Evolutionary conservation across 37 sponge, comb jelly and placozoan species (phyloP), one percentile per base, ranked within the genome.

Genomic region (Mnemiopsis leidyi): DNA sequence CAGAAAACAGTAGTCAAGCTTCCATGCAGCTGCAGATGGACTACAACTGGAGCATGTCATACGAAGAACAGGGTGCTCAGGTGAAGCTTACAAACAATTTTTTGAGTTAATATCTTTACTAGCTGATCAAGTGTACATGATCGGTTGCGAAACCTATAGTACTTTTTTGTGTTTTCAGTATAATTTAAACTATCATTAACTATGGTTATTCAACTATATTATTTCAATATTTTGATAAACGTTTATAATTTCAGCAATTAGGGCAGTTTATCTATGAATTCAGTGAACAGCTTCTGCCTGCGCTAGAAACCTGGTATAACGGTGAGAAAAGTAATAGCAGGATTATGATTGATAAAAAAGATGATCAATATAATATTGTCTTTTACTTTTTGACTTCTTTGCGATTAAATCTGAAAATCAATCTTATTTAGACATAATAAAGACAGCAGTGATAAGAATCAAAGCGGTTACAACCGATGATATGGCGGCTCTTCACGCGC

Each of bases 191-290:
- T n/a, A n/a, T n/a, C n/a, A n/a, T n/a, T n/a, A n/a, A n/a, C n/a
- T n/a, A n/a, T n/a, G n/a, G n/a, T n/a, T n/a, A n/a, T n/a, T n/a
- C n/a, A n/a, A n/a, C n/a, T n/a, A n/a, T n/a, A n/a, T n/a, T n/a
- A n/a, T n/a, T n/a, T n/a, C n/a, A n/a, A n/a, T n/a, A n/a, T n/a
- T n/a, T n/a, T n/a, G n/a, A n/a, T n/a, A n/a, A n/a, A n/a, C n/a
- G n/a, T n/a, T n/a, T n/a, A n/a, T 48, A 18, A 48, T 71, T 71
- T 71, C 75, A 71, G 75, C 75, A 71, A 71, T 28, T 71, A 24
- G 20, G 75, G 3, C n/a, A 71, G 23, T 71, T 71, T 18, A 28
- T 71, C 3, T n/a, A 71, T 71, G 75, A 71, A 28, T 71, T 71
- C 75, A 29, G 5, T 5, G 61, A 48, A 18, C 61, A 48, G 13